These are phyloP conservation scores for Agrotis puta DNA, from an alignment of 2,888 invertebrate species.

Conservation along the genomic window DNA sequence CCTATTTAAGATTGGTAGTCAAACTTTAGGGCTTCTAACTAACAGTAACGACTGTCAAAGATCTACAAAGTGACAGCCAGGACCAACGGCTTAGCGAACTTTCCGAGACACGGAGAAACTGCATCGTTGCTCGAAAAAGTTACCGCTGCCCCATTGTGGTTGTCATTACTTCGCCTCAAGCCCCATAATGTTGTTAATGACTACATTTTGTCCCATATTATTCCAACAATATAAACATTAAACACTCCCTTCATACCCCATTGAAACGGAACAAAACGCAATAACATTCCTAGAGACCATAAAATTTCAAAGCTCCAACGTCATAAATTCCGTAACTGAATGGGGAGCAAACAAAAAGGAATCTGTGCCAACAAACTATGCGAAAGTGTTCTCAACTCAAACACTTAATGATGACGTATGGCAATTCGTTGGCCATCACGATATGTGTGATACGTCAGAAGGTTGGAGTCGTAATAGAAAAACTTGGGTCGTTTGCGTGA, in stretches of 20 bases:
- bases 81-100: no score
- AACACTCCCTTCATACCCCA: constrained; percentile 9
- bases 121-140: no score
- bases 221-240: not conserved
- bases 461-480: constrained; percentile 79
- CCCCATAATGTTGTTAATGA: not conserved
- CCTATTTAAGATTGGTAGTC: no score
- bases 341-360: constrained; percentile 57
- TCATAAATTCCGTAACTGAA: constrained; percentile 59
- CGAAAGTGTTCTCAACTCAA: constrained; percentile 62
- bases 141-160: no score
- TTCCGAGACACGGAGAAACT: no score
- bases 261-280: constrained; percentile 38
- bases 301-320: constrained; percentile 57
- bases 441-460: constrained; percentile 68
- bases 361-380: constrained; percentile 64
- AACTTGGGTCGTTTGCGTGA: constrained; percentile 80
- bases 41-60: no score
- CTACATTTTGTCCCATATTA: not conserved
- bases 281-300: constrained; percentile 51
- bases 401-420: constrained; percentile 63
- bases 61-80: no score
- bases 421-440: constrained; percentile 62
- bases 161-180: no score
- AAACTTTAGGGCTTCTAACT: no score